Percentiles rank a stretch among this genome's conserved stretches.
These are phyloP conservation scores for Rhimphoctona megacephalus DNA, from an alignment of 2,888 invertebrate species.

Conservation along the genomic window DNA sequence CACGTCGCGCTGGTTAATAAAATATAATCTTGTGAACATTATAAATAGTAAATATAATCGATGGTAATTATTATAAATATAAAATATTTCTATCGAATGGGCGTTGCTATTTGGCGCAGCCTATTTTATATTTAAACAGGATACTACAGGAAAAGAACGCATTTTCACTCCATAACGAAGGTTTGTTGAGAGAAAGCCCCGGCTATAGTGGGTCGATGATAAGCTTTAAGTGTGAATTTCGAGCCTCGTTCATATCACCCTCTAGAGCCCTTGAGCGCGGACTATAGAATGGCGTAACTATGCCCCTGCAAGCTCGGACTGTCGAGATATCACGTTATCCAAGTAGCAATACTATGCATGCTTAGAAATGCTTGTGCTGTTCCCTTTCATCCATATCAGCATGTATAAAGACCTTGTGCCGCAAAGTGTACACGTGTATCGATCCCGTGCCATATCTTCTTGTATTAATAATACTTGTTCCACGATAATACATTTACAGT, in stretches of 20 bases:
- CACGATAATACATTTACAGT: constrained; percentile 26
- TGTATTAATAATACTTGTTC: constrained; percentile 46
- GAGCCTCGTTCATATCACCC: constrained; percentile 44
- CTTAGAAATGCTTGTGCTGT: constrained; percentile 26
- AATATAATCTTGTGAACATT: not conserved
- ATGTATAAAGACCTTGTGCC: constrained; percentile 34
- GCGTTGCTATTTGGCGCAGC: not conserved
- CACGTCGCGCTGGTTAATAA: no score
- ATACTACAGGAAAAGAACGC: constrained; percentile 1
- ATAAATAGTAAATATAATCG: not conserved
- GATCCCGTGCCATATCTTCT: constrained; percentile 29
- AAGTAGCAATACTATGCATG: constrained; percentile 45
- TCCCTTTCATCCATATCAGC: constrained; percentile 39
- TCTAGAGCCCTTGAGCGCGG: constrained; percentile 19
- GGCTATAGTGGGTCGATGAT: constrained; percentile 35
- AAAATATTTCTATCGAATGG: not conserved
- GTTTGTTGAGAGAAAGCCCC: constrained; percentile 13
- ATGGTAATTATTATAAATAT: not conserved
- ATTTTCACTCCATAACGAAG: constrained; percentile 31
- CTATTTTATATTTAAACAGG: not conserved
- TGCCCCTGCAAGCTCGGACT: constrained; percentile 19
- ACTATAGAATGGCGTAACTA: constrained; percentile 17
- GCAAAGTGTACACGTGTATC: constrained; percentile 35
- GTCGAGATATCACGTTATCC: constrained; percentile 47
- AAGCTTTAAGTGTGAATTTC: constrained; percentile 53